Evolutionary conservation across 2,888 invertebrate species (phyloP).

Genomic region (Amphiduros pacificus): DNA sequence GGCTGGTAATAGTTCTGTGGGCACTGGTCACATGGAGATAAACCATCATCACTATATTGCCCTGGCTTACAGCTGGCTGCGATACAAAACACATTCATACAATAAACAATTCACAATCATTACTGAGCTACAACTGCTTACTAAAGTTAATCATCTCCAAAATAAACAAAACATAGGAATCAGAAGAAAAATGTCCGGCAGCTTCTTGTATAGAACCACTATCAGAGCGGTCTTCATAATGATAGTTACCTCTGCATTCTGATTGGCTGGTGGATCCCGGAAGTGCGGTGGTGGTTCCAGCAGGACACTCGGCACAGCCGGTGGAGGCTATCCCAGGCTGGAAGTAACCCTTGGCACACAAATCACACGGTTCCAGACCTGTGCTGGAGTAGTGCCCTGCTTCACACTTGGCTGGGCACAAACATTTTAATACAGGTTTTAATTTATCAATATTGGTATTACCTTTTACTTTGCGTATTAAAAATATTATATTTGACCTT

Average conservation of each 20-base stretch:
- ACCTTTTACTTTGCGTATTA: too few relatives aligned
- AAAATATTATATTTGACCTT: too few relatives aligned
- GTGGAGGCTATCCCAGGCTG: conserved; percentile 37
- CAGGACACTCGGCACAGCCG: conserved; percentile 37
- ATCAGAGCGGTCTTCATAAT: too few relatives aligned
- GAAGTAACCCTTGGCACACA: conserved; percentile 43
- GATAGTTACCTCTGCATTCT: conserved; percentile 26
- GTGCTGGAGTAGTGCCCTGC: conserved; percentile 43
- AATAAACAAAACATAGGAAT: too few relatives aligned
- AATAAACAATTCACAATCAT: too few relatives aligned
- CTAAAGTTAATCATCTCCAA: too few relatives aligned
- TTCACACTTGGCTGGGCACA: conserved; percentile 1
- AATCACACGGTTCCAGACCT: conserved; percentile 46
- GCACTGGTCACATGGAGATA: conserved; percentile 33
- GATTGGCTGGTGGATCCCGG: conserved; percentile 28
- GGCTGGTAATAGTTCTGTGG: conserved; percentile 25
- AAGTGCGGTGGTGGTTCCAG: conserved; percentile 25
- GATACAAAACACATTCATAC: background rate
- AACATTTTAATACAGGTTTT: too few relatives aligned
- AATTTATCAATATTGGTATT: too few relatives aligned
- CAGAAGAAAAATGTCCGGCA: too few relatives aligned
- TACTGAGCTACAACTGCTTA: too few relatives aligned
- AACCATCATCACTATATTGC: conserved; percentile 86
- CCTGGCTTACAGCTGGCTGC: conserved; percentile 84
- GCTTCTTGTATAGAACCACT: too few relatives aligned